Evolutionary conservation across 2,797 vertebrate species (phyloP).

Genomic region (Protosalanx chinensis): DNA sequence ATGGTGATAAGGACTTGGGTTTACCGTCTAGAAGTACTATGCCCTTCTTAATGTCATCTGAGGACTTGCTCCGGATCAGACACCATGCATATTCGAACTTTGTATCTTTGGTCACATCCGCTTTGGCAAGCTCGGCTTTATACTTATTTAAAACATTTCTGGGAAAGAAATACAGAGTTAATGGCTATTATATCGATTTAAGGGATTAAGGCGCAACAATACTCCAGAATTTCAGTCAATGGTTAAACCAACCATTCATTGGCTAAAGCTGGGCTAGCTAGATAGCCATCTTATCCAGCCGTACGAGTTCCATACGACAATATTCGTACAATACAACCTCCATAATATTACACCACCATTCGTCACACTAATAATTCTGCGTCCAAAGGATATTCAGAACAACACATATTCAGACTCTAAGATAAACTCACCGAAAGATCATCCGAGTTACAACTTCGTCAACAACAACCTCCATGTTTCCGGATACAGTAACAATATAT

Average conservation of each 20-base stretch:
- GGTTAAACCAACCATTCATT: too few relatives aligned
- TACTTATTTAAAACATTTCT: constrained; percentile 79
- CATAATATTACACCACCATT: too few relatives aligned
- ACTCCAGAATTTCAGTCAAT: too few relatives aligned
- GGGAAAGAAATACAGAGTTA: constrained; percentile 2
- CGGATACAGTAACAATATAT: not conserved
- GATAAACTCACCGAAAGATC: constrained; percentile 6
- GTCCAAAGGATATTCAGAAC: not conserved
- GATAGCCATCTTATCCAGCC: too few relatives aligned
- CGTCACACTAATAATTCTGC: too few relatives aligned
- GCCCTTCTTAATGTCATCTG: constrained; percentile 71
- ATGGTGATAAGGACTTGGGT: constrained; percentile 19
- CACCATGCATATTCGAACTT: constrained; percentile 81
- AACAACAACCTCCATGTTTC: constrained; percentile 14
- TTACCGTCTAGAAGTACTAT: constrained; percentile 72
- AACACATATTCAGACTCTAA: not conserved
- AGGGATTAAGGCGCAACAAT: too few relatives aligned
- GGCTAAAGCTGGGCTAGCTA: too few relatives aligned
- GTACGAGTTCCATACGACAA: too few relatives aligned
- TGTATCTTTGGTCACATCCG: constrained; percentile 68
- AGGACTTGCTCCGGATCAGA: constrained; percentile 74
- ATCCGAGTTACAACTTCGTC: constrained; percentile 4
- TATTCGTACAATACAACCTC: too few relatives aligned
- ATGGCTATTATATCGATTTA: too few relatives aligned
- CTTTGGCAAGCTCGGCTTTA: constrained; percentile 64